A percentile compares a stretch with the other conserved stretches of the same genome.
These are phyloP conservation scores for Dolichallabes microphthalmus DNA, from an alignment of 2,113 vertebrate species.

Conservation along the genomic window DNA sequence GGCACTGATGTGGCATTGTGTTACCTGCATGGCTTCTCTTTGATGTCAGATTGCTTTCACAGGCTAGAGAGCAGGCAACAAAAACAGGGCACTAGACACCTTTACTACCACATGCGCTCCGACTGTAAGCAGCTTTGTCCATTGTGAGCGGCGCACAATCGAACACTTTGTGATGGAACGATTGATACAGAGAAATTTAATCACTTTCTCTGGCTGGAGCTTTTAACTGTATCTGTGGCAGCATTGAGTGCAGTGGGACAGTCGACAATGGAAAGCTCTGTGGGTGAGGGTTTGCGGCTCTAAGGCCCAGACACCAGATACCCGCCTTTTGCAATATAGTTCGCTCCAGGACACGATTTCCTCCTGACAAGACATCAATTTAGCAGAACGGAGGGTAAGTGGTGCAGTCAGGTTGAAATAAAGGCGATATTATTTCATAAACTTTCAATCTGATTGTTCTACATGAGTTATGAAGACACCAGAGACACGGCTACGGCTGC, in stretches of 20 bases:
- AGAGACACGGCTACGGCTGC: not conserved
- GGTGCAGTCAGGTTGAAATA: slow-evolving; percentile 35
- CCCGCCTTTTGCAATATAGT: slow-evolving; percentile 58
- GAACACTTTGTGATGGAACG: slow-evolving; percentile 65
- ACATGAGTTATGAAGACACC: not conserved
- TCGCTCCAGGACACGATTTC: slow-evolving; percentile 56
- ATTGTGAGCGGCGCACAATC: slow-evolving; percentile 66
- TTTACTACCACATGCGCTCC: slow-evolving; percentile 60
- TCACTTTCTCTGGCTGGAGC: slow-evolving; percentile 57
- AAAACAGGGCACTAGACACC: slow-evolving; percentile 66
- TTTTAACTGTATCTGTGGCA: slow-evolving; percentile 68
- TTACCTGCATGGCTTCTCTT: slow-evolving; percentile 60
- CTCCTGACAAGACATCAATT: slow-evolving; percentile 53
- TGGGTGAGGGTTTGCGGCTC: slow-evolving; percentile 66
- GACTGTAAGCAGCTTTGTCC: slow-evolving; percentile 69
- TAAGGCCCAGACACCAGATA: slow-evolving; percentile 68
- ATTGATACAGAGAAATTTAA: slow-evolving; percentile 69
- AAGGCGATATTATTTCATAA: slow-evolving; percentile 14
- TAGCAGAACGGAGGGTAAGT: slow-evolving; percentile 45
- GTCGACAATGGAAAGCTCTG: slow-evolving; percentile 69
- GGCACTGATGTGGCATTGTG: slow-evolving; percentile 54
- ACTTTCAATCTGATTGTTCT: not conserved
- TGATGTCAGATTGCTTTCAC: slow-evolving; percentile 73
- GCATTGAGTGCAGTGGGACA: slow-evolving; percentile 64
- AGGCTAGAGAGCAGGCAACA: slow-evolving; percentile 61